Base-by-base conservation (phyloP, 2,113 vertebrate species). In the Nothobranchius furzeri region DNA sequence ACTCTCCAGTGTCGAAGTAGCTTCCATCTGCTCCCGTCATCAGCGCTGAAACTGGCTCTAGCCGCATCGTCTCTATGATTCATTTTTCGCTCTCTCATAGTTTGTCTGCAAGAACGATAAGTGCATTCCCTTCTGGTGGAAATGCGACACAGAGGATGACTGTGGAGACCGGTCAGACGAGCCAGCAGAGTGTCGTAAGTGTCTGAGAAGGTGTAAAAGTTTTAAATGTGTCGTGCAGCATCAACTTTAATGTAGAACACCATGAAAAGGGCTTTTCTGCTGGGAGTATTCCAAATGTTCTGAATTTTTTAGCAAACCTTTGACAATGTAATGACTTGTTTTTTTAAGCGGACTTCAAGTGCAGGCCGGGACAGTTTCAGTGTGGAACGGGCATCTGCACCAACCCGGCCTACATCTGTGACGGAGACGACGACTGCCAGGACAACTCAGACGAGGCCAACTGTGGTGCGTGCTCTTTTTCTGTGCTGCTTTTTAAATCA, bases 51-150 rank as follows among this genome's bases (percentile, higher is more conserved):
- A 40, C 9, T 40, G 37, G 37, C 37, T 9, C 37, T 40, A 40
- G 9, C 36, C 7, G 15, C 20, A 17, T 64, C 53, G 64, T 55
- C 52, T 2, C 17, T 67, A 6, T 52, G 20, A 73, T 68, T 46
- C 0, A 55, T 74, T 35, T 63, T 7, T 45, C 12, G 68, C 40
- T 35, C 25, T 53, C 3, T 35, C 50, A 12, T 50, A 99, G 97
- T 99, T 98, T 82, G 97, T 99, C 60, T 99, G 97, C 85, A 98
- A 98, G 92, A 99, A 99, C 0, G 97, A 99, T 92, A 99, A 99
- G 78, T 99, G 97, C 91, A 99, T 99, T 92, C 97, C 97, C 76
- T 99, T 99, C 94, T 99, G 97, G 97, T 99, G 97, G 97, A 98
- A 98, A 87, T 98, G 97, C 72, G 97, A 99, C 92, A 99, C 97